Conservation (phyloP, 1,140 invertebrate genomes). For the Planococcus citri region DNA sequence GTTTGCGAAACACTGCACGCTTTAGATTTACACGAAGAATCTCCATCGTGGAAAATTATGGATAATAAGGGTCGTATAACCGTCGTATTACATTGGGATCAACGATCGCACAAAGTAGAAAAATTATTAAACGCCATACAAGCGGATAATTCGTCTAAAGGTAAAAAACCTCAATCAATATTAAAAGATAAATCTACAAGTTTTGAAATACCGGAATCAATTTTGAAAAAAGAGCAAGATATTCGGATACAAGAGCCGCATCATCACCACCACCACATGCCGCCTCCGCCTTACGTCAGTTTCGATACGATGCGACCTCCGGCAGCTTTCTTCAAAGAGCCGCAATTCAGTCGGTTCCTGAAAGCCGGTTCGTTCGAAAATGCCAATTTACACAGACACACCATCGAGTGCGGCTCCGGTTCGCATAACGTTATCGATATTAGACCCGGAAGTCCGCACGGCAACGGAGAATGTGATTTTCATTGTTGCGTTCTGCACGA, state of each 20-base stretch:
- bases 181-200: conserved; percentile 12
- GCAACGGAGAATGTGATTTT: conserved; percentile 72
- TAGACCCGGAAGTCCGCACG: conserved; percentile 44
- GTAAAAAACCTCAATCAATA: conserved; percentile 11
- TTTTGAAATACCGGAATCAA: conserved; percentile 34
- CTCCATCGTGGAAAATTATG: conserved; percentile 92
- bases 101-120: conserved; percentile 39
- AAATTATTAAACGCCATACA: conserved; percentile 9
- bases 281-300: conserved; percentile 42
- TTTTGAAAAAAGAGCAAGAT: conserved; percentile 22
- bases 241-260: background rate
- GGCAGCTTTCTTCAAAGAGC: conserved; percentile 45
- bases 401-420: conserved; percentile 66
- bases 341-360: conserved; percentile 43
- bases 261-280: conserved; percentile 44
- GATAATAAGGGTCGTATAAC: conserved; percentile 89
- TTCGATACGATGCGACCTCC: conserved; percentile 27
- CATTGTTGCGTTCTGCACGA: conserved; percentile 88
- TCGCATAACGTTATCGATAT: conserved; percentile 49
- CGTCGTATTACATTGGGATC: conserved; percentile 85
- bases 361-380: conserved; percentile 59
- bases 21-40: conserved; percentile 84
- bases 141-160: background rate
- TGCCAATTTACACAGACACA: conserved; percentile 58
- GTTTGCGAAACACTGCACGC: conserved; percentile 91